Percentiles rank a stretch among this genome's conserved stretches.
Evolutionary conservation across 1,140 invertebrate species (phyloP).

Genomic region (Leptinotarsa undecemlineata): DNA sequence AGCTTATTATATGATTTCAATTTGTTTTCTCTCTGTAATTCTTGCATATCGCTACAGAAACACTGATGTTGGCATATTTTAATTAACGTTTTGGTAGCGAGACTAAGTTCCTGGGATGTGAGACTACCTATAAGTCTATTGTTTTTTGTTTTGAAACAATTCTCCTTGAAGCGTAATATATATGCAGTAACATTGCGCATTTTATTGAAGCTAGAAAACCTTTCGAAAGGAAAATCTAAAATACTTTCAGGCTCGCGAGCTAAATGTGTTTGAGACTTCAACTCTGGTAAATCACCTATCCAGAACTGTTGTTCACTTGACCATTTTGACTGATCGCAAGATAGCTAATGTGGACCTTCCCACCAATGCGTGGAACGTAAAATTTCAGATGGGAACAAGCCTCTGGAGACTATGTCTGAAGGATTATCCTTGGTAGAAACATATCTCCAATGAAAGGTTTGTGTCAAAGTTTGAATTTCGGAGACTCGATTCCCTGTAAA

Average conservation of each 20-base stretch:
- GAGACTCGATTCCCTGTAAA: conserved; percentile 51
- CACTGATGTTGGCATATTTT: conserved; percentile 11
- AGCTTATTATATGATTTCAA: conserved; percentile 26
- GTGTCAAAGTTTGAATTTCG: conserved; percentile 50
- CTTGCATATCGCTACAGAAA: conserved; percentile 18
- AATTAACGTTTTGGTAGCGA: neutral
- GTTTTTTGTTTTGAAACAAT: neutral
- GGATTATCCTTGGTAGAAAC: conserved; percentile 53
- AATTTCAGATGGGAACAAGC: conserved; percentile 40
- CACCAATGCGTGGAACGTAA: conserved; percentile 50
- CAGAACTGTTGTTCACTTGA: neutral
- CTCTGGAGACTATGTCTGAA: conserved; percentile 55
- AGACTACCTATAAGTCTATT: neutral
- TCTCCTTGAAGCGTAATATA: neutral
- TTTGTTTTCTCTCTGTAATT: neutral
- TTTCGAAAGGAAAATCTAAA: conserved; percentile 34
- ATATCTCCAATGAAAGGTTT: conserved; percentile 48
- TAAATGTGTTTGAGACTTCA: neutral
- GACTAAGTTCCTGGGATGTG: neutral
- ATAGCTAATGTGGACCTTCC: conserved; percentile 17
- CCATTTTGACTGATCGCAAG: neutral
- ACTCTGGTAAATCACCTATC: neutral
- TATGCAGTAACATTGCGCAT: neutral
- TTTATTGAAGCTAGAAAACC: neutral
- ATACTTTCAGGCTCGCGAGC: conserved; percentile 1